Evolutionary conservation across 2,888 invertebrate species (phyloP).

Genomic region (Dysmachus trigonus): DNA sequence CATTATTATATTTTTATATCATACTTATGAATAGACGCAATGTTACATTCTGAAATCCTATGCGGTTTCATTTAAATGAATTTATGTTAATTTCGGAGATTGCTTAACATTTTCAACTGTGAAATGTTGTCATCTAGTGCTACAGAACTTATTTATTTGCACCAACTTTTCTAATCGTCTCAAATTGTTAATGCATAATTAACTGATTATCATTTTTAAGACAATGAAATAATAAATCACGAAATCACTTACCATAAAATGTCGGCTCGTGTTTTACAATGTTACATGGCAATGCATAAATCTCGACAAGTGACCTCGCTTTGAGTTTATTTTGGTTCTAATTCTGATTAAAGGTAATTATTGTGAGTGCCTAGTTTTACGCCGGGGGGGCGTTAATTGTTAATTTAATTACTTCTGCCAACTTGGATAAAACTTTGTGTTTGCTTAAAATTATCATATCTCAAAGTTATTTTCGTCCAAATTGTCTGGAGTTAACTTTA

Average conservation of each 20-base stretch:
- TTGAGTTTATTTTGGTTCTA: neutral
- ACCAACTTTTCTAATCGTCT: too few relatives aligned
- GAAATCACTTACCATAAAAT: neutral
- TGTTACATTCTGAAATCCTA: too few relatives aligned
- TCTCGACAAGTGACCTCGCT: neutral
- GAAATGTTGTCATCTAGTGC: too few relatives aligned
- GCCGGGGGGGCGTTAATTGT: neutral
- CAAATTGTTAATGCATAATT: too few relatives aligned
- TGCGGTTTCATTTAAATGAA: too few relatives aligned
- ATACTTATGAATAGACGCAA: too few relatives aligned
- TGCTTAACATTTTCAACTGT: too few relatives aligned
- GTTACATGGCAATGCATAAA: neutral
- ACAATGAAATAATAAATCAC: neutral
- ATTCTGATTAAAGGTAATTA: neutral
- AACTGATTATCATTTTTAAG: too few relatives aligned
- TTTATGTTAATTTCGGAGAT: too few relatives aligned
- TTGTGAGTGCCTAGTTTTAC: neutral
- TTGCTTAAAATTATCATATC: neutral
- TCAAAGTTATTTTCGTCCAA: neutral
- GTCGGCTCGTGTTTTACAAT: neutral
- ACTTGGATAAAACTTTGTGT: neutral
- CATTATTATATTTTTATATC: too few relatives aligned
- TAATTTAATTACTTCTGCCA: neutral
- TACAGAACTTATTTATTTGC: neutral
- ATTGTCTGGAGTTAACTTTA: neutral